Conservation (phyloP, 2,113 vertebrate genomes). For the Perca fluviatilis region DNA sequence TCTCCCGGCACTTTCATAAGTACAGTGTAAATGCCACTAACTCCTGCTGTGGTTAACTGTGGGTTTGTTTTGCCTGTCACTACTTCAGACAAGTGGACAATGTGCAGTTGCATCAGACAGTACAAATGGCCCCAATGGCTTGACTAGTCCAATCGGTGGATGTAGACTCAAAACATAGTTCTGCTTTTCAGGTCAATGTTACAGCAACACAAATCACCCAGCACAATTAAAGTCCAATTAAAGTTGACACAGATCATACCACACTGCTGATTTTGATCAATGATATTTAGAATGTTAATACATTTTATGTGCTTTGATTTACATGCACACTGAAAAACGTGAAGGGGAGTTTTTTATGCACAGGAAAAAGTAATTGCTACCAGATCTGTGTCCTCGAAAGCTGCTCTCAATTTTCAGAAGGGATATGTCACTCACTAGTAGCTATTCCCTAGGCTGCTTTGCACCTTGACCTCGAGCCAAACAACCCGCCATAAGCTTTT, state of each 20-base stretch:
- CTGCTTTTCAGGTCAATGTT: constrained; percentile 23
- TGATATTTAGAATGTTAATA: constrained; percentile 51
- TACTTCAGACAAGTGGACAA: constrained; percentile 36
- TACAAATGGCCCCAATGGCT: constrained; percentile 3
- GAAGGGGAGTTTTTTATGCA: constrained; percentile 33
- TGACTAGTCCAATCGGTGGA: constrained; percentile 27
- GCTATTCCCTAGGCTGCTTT: neutral
- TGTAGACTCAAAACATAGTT: constrained; percentile 18
- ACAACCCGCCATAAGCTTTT: too few relatives aligned
- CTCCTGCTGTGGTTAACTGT: constrained; percentile 26
- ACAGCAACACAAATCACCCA: too few relatives aligned
- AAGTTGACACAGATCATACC: constrained; percentile 6
- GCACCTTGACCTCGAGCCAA: too few relatives aligned
- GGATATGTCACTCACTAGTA: constrained; percentile 58
- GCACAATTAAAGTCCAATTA: constrained; percentile 2
- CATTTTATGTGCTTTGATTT: constrained; percentile 44
- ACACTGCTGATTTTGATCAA: constrained; percentile 42
- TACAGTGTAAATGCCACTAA: constrained; percentile 25
- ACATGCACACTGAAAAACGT: constrained; percentile 39
- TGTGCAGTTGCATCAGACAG: constrained; percentile 32
- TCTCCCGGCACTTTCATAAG: constrained; percentile 16
- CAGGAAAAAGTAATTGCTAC: constrained; percentile 70
- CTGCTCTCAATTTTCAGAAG: constrained; percentile 67
- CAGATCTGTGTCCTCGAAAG: constrained; percentile 75
- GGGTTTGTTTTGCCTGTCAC: constrained; percentile 60